Conservation (phyloP, 1,140 invertebrate species). For the Reticulitermes speratus region DNA sequence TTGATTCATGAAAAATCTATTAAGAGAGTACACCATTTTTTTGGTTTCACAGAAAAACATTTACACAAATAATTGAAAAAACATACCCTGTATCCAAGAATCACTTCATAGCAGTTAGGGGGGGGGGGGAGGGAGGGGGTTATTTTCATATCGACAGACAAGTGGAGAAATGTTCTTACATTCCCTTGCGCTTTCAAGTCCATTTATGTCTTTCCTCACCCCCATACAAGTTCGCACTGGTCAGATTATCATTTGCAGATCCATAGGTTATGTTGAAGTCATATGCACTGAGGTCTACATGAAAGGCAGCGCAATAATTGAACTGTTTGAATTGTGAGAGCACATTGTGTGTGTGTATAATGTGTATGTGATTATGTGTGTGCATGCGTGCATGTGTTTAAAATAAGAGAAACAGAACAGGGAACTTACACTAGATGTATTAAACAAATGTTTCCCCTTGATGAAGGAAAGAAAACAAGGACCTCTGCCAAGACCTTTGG, state of each 20-base stretch:
- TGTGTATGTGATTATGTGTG: background rate
- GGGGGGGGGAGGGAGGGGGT: slow-evolving; percentile 24
- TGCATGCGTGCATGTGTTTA: background rate
- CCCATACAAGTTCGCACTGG: slow-evolving; percentile 28
- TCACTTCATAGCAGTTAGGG: slow-evolving; percentile 56
- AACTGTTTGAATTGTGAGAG: slow-evolving; percentile 34
- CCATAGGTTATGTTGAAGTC: slow-evolving; percentile 27
- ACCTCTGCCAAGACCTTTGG: background rate
- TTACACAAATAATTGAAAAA: slow-evolving; percentile 69
- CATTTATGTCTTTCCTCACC: slow-evolving; percentile 34
- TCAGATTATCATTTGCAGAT: slow-evolving; percentile 32
- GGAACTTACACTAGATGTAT: background rate
- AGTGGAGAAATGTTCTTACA: slow-evolving; percentile 30
- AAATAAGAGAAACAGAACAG: background rate
- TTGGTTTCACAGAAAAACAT: slow-evolving; percentile 52
- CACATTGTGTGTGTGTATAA: slow-evolving; percentile 13
- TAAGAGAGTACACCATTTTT: slow-evolving; percentile 31
- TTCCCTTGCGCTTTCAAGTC: background rate
- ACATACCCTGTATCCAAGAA: slow-evolving; percentile 70
- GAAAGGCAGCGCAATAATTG: slow-evolving; percentile 37
- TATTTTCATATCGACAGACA: slow-evolving; percentile 30
- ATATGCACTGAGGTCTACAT: slow-evolving; percentile 30
- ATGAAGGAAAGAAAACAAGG: slow-evolving; percentile 2
- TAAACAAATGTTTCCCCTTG: slow-evolving; percentile 7
- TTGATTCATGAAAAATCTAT: slow-evolving; percentile 33